phyloP scores from a whole-genome alignment of 2,888 invertebrate genomes.

The Macaria notata region DNA sequence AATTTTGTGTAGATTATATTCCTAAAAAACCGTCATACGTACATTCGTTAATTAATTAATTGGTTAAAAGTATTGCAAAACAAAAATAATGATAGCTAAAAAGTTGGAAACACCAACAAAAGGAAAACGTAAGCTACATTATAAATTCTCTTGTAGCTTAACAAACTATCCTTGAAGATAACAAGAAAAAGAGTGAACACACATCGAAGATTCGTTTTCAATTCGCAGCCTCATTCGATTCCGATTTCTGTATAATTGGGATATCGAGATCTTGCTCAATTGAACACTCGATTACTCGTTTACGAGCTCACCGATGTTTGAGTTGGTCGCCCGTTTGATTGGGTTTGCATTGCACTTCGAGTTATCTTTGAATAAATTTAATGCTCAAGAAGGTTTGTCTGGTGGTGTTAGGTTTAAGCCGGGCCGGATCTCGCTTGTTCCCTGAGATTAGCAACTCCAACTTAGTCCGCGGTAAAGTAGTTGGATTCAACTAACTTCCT shows the following conservation, averaged over 20 bases:
- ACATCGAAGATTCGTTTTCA: constrained; percentile 62
- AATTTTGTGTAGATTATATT: no score
- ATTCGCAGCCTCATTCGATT: constrained; percentile 71
- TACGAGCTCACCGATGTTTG: constrained; percentile 71
- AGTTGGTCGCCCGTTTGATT: constrained; percentile 75
- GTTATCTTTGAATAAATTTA: constrained; percentile 62
- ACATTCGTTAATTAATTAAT: no score
- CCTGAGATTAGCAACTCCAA: neutral
- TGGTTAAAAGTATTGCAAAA: no score
- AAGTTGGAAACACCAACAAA: no score
- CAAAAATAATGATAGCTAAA: no score
- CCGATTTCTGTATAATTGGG: constrained; percentile 77
- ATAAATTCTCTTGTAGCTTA: no score
- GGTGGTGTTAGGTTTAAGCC: neutral
- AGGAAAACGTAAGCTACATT: no score
- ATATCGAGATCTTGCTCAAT: constrained; percentile 80
- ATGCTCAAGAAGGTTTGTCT: constrained; percentile 41
- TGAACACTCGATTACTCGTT: constrained; percentile 79
- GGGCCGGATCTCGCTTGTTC: neutral
- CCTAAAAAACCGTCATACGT: no score
- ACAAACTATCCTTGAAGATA: no score
- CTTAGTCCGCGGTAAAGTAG: neutral
- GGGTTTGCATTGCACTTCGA: constrained; percentile 68
- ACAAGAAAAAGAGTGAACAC: constrained; percentile 22
- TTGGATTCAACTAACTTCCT: neutral